These are phyloP conservation scores for Leptodirus hochenwartii DNA, from an alignment of 2,888 invertebrate species.

Conservation along the genomic window DNA sequence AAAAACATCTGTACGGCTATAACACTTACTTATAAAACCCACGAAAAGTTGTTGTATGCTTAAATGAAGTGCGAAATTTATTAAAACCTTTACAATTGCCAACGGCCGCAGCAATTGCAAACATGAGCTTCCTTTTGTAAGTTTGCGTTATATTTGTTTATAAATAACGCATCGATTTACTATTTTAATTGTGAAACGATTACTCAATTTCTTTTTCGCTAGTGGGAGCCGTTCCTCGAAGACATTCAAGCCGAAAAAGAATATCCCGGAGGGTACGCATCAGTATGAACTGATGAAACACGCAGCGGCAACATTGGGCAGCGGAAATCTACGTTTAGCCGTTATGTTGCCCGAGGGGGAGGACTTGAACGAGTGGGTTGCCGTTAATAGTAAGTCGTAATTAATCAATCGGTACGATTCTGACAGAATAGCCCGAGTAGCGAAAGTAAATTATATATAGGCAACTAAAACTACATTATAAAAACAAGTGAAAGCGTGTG, in stretches of 20 bases:
- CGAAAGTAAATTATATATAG: too few species aligned
- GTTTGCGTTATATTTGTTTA: conserved; percentile 20
- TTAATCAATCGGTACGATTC: conserved; percentile 5
- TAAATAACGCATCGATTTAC: not conserved
- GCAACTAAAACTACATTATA: too few species aligned
- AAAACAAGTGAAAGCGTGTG: too few species aligned
- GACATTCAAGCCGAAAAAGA: conserved; percentile 97
- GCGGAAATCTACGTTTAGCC: conserved; percentile 88
- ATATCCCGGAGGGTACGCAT: conserved; percentile 95
- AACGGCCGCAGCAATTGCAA: conserved; percentile 15
- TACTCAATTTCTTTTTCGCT: conserved; percentile 10
- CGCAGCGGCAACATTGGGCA: conserved; percentile 95
- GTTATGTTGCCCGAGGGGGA: conserved; percentile 97
- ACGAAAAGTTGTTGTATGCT: too few species aligned
- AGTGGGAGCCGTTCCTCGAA: conserved; percentile 84
- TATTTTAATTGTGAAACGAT: not conserved
- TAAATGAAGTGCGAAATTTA: too few species aligned
- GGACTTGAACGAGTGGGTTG: conserved; percentile 99
- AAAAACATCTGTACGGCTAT: too few species aligned
- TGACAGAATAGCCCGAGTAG: not conserved
- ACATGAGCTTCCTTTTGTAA: conserved; percentile 49
- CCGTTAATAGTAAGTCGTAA: conserved; percentile 89
- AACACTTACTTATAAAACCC: too few species aligned
- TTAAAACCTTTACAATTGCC: too few species aligned
- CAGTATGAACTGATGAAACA: conserved; percentile 99